Evolutionary conservation across 1,140 invertebrate genomes (phyloP).

Genomic region (Cyrtorhinus lividipennis): DNA sequence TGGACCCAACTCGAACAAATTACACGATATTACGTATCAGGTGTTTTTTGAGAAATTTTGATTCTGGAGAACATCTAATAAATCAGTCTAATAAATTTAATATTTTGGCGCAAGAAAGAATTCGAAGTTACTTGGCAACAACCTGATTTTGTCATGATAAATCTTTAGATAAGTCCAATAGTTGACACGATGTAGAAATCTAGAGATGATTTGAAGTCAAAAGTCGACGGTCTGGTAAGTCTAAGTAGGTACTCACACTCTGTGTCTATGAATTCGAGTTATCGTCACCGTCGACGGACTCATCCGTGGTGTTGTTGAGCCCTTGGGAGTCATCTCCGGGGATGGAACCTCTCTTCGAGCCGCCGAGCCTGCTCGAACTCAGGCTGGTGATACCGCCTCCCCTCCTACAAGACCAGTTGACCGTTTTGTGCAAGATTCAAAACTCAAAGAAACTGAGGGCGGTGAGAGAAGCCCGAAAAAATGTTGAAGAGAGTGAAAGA

Average conservation of each 20-base stretch:
- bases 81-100: neutral
- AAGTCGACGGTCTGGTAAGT: neutral
- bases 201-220: neutral
- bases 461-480: neutral
- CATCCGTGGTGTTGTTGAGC: constrained; percentile 41
- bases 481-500: neutral
- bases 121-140: too few species aligned
- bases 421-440: neutral
- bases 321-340: constrained; percentile 38
- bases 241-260: neutral
- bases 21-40: too few species aligned
- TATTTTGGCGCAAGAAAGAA: neutral
- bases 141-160: too few species aligned
- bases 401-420: constrained; percentile 31
- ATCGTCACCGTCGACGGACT: constrained; percentile 38
- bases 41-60: too few species aligned
- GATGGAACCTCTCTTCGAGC: constrained; percentile 51
- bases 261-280: constrained; percentile 24
- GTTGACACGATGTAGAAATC: neutral
- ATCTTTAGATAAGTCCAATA: neutral
- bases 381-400: constrained; percentile 42
- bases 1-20: too few species aligned
- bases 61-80: neutral
- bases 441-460: neutral
- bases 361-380: constrained; percentile 41